Conservation (phyloP, 1,140 invertebrate species). For the Nautilus pompilius region DNA sequence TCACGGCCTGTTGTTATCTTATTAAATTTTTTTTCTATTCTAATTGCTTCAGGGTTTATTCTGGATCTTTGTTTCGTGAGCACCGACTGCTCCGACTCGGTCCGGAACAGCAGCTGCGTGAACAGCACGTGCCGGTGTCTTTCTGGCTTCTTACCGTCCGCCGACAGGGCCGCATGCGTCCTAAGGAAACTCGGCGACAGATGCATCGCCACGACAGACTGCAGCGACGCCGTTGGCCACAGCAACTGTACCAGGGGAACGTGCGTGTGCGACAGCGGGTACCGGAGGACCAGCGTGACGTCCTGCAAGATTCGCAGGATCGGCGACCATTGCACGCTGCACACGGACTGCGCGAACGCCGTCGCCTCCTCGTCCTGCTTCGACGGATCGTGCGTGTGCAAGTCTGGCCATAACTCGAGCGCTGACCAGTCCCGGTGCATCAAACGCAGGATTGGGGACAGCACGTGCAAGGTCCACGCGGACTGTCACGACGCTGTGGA, state of each 20-base stretch:
- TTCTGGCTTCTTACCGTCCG: constrained; percentile 8
- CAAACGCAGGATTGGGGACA: constrained; percentile 2
- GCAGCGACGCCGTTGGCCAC: constrained; percentile 2
- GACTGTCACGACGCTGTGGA: constrained; percentile 19
- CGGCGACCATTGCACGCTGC: constrained; percentile 13
- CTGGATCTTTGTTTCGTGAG: too few species aligned
- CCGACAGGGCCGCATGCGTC: constrained; percentile 13
- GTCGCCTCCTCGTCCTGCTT: constrained; percentile 5
- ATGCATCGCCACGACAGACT: constrained; percentile 8
- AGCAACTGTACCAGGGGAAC: constrained; percentile 3
- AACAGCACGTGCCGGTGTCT: constrained; percentile 17
- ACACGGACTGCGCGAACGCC: constrained; percentile 2
- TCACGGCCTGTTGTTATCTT: too few species aligned
- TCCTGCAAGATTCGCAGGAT: constrained; percentile 21
- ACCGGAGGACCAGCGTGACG: too few species aligned
- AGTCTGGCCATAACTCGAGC: background rate
- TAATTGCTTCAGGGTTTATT: too few species aligned
- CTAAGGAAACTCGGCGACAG: constrained; percentile 20
- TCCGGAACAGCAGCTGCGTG: constrained; percentile 19
- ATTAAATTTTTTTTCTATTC: too few species aligned
- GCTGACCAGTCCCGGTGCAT: background rate
- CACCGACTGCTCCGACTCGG: constrained; percentile 25
- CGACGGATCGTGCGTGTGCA: constrained; percentile 5
- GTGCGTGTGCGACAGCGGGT: constrained; percentile 12
- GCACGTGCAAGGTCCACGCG: constrained; percentile 7